Conservation (phyloP, 2,888 invertebrate species). For the Nematopogon swammerdamellus region DNA sequence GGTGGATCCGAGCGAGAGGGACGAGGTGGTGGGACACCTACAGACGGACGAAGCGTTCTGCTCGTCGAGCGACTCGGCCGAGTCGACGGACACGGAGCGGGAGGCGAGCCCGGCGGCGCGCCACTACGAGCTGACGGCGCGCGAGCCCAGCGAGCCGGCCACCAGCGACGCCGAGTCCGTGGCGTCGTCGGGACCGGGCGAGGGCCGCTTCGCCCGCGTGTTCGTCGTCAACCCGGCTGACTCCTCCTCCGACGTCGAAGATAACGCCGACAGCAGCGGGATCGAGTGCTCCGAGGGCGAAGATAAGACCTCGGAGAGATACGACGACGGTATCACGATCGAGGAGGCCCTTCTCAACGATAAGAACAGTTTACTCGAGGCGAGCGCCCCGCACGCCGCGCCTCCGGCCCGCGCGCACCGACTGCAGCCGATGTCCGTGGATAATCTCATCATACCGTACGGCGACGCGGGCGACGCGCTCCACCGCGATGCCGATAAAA, state of each 20-base stretch:
- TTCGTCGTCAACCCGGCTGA: conserved; percentile 65
- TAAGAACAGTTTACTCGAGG: conserved; percentile 12
- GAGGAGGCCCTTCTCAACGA: conserved; percentile 28
- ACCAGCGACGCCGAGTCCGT: conserved; percentile 50
- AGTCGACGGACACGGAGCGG: conserved; percentile 38
- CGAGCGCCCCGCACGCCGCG: neutral
- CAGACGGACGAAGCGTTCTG: conserved; percentile 54
- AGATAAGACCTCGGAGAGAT: conserved; percentile 42
- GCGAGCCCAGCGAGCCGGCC: conserved; percentile 42
- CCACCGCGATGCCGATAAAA: conserved; percentile 19
- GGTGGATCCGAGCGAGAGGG: conserved; percentile 26
- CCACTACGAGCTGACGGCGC: conserved; percentile 44
- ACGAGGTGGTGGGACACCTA: conserved; percentile 42
- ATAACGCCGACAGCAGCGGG: conserved; percentile 57
- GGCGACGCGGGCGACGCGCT: conserved; percentile 23
- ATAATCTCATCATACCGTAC: conserved; percentile 26
- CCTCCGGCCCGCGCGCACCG: too few relatives aligned
- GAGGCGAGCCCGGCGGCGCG: conserved; percentile 31
- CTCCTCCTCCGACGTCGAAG: conserved; percentile 59
- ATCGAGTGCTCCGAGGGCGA: conserved; percentile 65
- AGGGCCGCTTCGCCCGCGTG: conserved; percentile 60
- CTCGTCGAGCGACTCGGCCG: conserved; percentile 50
- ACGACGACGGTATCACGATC: conserved; percentile 35
- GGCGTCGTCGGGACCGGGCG: conserved; percentile 54
- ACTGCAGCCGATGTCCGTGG: neutral